These are phyloP conservation scores for Delia radicum DNA, from an alignment of 1,140 invertebrate species.

Conservation along the genomic window DNA sequence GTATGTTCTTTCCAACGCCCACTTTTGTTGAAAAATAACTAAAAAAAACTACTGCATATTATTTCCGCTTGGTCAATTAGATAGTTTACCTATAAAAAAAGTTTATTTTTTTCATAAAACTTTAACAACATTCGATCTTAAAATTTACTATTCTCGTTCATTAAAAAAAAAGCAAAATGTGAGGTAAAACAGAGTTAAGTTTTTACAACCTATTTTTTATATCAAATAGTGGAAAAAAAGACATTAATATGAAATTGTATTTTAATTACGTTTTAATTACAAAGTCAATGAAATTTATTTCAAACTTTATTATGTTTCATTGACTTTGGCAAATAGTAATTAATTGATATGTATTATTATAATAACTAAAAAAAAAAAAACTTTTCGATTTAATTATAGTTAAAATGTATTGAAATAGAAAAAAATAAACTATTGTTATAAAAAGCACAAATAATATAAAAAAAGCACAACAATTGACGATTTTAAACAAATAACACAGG, in stretches of 20 bases:
- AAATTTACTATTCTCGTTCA: background rate
- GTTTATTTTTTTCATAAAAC: background rate
- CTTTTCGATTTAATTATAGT: background rate
- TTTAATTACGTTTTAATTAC: conserved; percentile 21
- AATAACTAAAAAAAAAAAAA: background rate
- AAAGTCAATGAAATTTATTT: conserved; percentile 15
- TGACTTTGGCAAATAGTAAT: conserved; percentile 20
- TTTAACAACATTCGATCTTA: background rate
- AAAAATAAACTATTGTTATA: no score
- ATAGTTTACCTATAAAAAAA: conserved; percentile 14
- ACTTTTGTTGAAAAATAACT: no score
- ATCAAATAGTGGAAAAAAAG: background rate
- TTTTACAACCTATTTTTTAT: background rate
- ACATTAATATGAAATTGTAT: conserved; percentile 23
- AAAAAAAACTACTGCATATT: conserved; percentile 3
- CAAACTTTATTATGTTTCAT: conserved; percentile 20
- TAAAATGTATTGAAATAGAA: no score
- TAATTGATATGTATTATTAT: background rate
- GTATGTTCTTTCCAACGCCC: background rate
- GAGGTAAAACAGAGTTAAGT: background rate
- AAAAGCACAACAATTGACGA: no score
- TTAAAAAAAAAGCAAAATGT: background rate
- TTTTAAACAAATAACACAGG: no score
- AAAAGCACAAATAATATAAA: no score
- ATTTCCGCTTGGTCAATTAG: conserved; percentile 21